phyloP scores from a whole-genome alignment of 1,140 invertebrate species.

The Drosophila ogumai region DNA sequence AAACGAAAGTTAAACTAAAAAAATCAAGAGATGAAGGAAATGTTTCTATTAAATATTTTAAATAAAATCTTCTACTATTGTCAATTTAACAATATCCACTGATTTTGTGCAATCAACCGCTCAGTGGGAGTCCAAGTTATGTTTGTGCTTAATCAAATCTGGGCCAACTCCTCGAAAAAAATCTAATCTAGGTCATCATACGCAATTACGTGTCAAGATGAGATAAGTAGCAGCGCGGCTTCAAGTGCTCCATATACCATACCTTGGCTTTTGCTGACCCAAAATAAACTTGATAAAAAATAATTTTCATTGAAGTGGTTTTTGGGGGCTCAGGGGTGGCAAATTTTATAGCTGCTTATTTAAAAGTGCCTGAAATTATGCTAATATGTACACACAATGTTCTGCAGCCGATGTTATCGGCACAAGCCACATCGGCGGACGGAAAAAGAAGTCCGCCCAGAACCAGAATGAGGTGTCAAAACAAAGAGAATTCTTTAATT shows the following conservation, averaged over 20 bases:
- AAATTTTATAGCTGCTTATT: conserved; percentile 35
- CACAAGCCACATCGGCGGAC: background rate
- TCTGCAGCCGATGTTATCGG: conserved; percentile 29
- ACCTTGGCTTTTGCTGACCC: conserved; percentile 14
- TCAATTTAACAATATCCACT: background rate
- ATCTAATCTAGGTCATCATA: conserved; percentile 26
- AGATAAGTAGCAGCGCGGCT: conserved; percentile 21
- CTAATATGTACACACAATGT: conserved; percentile 30
- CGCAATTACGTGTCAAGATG: conserved; percentile 25
- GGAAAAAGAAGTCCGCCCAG: conserved; percentile 8
- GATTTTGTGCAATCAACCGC: conserved; percentile 6
- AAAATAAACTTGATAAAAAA: conserved; percentile 11
- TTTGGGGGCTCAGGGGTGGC: background rate
- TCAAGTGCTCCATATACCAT: background rate
- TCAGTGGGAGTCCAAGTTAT: conserved; percentile 7
- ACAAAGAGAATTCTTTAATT: conserved; percentile 73
- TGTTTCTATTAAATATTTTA: background rate
- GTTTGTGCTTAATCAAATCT: conserved; percentile 26
- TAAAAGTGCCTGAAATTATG: conserved; percentile 48
- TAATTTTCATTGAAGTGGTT: conserved; percentile 6
- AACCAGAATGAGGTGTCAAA: conserved; percentile 58
- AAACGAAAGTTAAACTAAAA: background rate
- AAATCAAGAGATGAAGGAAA: background rate
- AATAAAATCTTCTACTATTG: no score
- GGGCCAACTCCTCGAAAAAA: background rate